phyloP scores from a whole-genome alignment of 2,113 vertebrate genomes.

The Calonectris borealis region DNA sequence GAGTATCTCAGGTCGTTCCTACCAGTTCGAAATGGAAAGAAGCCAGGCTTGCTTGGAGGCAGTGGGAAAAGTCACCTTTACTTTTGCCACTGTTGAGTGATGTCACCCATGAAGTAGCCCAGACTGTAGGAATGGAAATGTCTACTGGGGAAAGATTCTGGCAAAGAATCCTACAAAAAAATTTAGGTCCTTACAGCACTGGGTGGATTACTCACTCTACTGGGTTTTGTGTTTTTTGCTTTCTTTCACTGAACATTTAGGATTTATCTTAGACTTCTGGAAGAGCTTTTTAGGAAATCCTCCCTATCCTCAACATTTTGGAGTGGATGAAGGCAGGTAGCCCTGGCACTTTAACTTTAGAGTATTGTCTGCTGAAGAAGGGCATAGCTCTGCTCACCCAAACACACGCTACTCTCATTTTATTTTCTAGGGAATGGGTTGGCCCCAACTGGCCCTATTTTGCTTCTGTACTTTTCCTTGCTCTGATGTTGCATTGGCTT shows the following conservation, averaged over 20 bases:
- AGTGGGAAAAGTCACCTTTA: neutral
- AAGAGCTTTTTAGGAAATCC: neutral
- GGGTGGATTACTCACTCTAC: neutral
- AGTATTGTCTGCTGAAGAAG: neutral
- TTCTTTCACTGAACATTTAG: neutral
- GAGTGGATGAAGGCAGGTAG: neutral
- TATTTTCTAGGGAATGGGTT: neutral
- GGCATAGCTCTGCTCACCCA: neutral
- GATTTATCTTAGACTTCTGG: neutral
- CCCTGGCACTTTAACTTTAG: neutral
- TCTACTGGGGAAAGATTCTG: neutral
- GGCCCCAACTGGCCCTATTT: neutral
- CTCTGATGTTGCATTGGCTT: neutral
- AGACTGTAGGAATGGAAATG: neutral
- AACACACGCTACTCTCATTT: neutral
- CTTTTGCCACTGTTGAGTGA: neutral
- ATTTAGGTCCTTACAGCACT: neutral
- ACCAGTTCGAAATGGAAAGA: neutral
- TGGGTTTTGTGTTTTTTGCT: neutral
- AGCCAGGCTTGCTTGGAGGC: neutral
- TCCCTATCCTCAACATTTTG: neutral
- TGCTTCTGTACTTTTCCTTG: neutral
- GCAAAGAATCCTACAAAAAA: neutral
- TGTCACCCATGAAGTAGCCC: neutral
- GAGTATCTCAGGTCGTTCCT: neutral